phyloP scores from a whole-genome alignment of 2,888 invertebrate genomes.

The Chydorus sphaericus region DNA sequence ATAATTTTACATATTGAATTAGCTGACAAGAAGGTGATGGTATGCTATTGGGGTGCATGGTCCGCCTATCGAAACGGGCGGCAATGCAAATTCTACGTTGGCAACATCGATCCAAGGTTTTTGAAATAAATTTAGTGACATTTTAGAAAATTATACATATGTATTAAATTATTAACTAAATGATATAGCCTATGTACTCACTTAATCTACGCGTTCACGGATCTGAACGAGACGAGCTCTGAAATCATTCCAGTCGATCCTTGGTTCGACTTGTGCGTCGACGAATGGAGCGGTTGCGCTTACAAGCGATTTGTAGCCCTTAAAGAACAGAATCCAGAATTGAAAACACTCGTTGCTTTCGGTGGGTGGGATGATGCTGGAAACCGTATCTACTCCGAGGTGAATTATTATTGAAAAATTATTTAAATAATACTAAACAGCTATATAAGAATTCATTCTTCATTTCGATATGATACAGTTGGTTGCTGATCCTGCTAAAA shows the following conservation, averaged over 20 bases:
- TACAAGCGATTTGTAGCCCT: slow-evolving; percentile 26
- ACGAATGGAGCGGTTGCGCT: slow-evolving; percentile 38
- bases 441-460: background rate
- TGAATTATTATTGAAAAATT: slow-evolving; percentile 21
- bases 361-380: slow-evolving; percentile 39
- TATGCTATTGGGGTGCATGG: slow-evolving; percentile 68
- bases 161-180: no score
- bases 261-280: slow-evolving; percentile 44
- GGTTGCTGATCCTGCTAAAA: slow-evolving; percentile 11
- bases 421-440: background rate
- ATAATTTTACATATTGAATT: background rate
- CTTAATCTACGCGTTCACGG: slow-evolving; percentile 55
- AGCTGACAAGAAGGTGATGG: slow-evolving; percentile 18
- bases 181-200: no score
- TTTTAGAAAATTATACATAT: no score
- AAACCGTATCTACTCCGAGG: slow-evolving; percentile 40
- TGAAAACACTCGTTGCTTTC: slow-evolving; percentile 28
- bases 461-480: background rate
- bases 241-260: slow-evolving; percentile 26
- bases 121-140: no score
- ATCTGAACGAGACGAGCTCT: slow-evolving; percentile 38
- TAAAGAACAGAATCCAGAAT: slow-evolving; percentile 25
- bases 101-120: slow-evolving; percentile 46
- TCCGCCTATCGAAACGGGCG: slow-evolving; percentile 48
- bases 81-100: slow-evolving; percentile 48